These are phyloP conservation scores for Melanchra persicariae DNA, from an alignment of 2,888 invertebrate species.

Conservation along the genomic window DNA sequence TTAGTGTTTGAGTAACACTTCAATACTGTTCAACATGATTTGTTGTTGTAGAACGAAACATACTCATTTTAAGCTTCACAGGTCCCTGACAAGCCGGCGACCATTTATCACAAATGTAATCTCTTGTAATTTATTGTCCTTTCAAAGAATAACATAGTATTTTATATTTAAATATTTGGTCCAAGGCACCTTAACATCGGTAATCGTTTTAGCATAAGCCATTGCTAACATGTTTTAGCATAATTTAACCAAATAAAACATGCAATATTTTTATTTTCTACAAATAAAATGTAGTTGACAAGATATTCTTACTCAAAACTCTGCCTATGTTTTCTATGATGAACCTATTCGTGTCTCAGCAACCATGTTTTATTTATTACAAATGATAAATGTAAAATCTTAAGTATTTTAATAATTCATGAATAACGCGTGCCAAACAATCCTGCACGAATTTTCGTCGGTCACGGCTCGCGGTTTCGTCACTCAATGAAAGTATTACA, in stretches of 20 bases:
- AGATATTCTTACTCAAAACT: conserved; percentile 21
- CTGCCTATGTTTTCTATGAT: neutral
- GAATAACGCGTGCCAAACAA: neutral
- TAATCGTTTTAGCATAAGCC: neutral
- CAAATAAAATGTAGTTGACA: neutral
- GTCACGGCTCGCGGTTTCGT: neutral
- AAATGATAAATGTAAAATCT: conserved; percentile 9
- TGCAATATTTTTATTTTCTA: conserved; percentile 1
- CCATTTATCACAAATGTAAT: conserved; percentile 11
- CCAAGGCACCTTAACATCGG: neutral
- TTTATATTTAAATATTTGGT: neutral
- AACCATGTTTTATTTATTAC: conserved; percentile 5
- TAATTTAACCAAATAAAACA: neutral
- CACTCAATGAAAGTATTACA: neutral
- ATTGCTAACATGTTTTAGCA: conserved; percentile 4
- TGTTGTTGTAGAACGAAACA: neutral
- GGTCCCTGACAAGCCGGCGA: neutral
- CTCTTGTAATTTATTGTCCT: neutral
- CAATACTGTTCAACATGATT: neutral
- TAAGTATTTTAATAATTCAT: conserved; percentile 24
- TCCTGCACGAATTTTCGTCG: conserved; percentile 1
- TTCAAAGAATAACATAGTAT: neutral
- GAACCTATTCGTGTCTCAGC: no score
- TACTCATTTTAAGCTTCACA: neutral
- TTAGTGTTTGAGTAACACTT: neutral